A percentile compares a stretch with the other conserved stretches of the same genome.
These are phyloP conservation scores for Timema podura DNA, from an alignment of 2,888 invertebrate species.

Conservation along the genomic window DNA sequence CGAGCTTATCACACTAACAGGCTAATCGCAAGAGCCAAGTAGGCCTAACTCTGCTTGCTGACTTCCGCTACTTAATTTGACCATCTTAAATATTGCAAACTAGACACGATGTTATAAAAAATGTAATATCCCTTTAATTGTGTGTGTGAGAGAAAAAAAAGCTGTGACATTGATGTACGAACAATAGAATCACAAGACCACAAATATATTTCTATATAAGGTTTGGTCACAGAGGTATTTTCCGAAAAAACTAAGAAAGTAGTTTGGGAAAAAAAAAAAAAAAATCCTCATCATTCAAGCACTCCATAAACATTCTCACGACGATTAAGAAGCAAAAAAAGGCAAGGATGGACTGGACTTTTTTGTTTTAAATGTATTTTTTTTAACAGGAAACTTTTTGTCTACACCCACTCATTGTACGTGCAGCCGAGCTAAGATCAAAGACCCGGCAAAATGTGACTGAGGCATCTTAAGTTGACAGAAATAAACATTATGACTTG, in stretches of 20 bases:
- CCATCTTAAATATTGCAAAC: no score
- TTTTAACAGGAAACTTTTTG: slow-evolving; percentile 13
- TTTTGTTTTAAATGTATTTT: slow-evolving; percentile 21
- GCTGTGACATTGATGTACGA: slow-evolving; percentile 19
- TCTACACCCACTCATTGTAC: background rate
- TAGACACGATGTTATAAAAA: no score
- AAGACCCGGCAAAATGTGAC: slow-evolving; percentile 24
- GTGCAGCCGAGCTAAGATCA: no score
- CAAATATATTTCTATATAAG: slow-evolving; percentile 24
- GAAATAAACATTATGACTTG: slow-evolving; percentile 30
- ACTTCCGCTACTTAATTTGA: no score
- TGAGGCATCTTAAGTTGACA: slow-evolving; percentile 12
- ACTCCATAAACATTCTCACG: slow-evolving; percentile 20
- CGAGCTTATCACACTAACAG: slow-evolving; percentile 12
- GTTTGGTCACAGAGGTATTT: slow-evolving; percentile 31
- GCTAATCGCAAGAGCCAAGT: background rate
- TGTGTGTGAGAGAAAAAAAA: background rate
- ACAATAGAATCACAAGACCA: slow-evolving; percentile 31
- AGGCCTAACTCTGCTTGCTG: no score
- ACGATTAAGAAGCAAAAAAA: slow-evolving; percentile 32
- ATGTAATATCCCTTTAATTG: no score
- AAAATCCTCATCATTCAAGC: background rate
- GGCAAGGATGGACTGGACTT: slow-evolving; percentile 36
- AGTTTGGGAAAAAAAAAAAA: background rate
- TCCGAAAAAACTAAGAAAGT: slow-evolving; percentile 13